Evolutionary conservation across 2,888 invertebrate genomes (phyloP).

Genomic region (Lomographa bimaculata): DNA sequence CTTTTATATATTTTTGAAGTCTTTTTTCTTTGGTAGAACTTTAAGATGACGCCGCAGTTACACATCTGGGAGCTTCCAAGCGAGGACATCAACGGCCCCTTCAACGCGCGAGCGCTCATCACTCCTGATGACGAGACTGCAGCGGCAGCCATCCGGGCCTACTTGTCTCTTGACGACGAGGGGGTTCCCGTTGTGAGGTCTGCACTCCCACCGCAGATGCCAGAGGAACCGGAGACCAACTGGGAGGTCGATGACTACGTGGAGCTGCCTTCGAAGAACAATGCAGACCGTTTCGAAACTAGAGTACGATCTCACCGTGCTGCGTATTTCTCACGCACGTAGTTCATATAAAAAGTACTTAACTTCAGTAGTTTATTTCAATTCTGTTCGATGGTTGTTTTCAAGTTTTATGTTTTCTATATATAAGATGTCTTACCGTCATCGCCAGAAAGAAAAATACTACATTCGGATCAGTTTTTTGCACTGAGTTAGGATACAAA

Average conservation of each 20-base stretch:
- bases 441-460: too few species aligned
- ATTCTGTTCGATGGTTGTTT: too few species aligned
- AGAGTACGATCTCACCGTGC: constrained; percentile 8
- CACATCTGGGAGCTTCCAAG: constrained; percentile 76
- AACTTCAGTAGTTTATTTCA: too few species aligned
- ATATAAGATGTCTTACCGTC: too few species aligned
- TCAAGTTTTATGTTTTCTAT: too few species aligned
- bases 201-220: constrained; percentile 75
- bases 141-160: constrained; percentile 80
- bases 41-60: constrained; percentile 83
- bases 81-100: constrained; percentile 84
- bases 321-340: constrained; percentile 3
- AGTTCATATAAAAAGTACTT: too few species aligned
- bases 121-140: constrained; percentile 77
- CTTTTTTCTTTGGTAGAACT: constrained; percentile 64
- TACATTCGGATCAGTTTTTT: too few species aligned
- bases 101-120: constrained; percentile 83
- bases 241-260: constrained; percentile 89
- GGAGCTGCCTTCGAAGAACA: constrained; percentile 50
- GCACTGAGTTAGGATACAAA: too few species aligned
- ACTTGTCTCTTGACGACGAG: constrained; percentile 83
- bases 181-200: constrained; percentile 85
- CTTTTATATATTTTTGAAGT: too few species aligned
- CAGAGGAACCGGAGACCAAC: constrained; percentile 79
- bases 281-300: neutral